Percentiles rank a stretch among this genome's conserved stretches.
Evolutionary conservation across 2,888 invertebrate species (phyloP).

Genomic region (Idaea aversata): DNA sequence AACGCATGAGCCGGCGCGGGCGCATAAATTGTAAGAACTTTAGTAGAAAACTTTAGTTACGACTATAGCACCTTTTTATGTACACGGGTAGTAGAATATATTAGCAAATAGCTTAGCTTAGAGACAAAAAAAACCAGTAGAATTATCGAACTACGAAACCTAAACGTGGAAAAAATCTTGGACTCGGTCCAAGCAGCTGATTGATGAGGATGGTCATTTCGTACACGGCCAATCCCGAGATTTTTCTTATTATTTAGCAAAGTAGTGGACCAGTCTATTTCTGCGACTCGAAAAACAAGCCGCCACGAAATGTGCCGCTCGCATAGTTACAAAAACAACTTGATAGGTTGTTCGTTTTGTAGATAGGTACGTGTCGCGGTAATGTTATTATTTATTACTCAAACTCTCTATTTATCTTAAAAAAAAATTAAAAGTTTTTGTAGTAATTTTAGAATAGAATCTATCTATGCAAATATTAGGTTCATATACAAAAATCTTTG

Average conservation of each 20-base stretch:
- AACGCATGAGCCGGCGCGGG: too few species aligned
- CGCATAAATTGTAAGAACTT: too few species aligned
- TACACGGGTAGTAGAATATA: slow-evolving; percentile 18
- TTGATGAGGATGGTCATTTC: slow-evolving; percentile 81
- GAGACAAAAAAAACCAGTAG: slow-evolving; percentile 56
- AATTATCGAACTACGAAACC: slow-evolving; percentile 75
- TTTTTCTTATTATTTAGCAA: slow-evolving; percentile 80
- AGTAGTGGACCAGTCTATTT: slow-evolving; percentile 77
- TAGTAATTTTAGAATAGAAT: not conserved
- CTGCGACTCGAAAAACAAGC: slow-evolving; percentile 75
- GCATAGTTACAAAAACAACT: slow-evolving; percentile 47
- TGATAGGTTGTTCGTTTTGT: slow-evolving; percentile 24
- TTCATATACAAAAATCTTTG: not conserved
- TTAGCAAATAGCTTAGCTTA: slow-evolving; percentile 29
- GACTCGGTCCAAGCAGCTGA: slow-evolving; percentile 77
- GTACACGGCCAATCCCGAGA: slow-evolving; percentile 79
- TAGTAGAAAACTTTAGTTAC: slow-evolving; percentile 13
- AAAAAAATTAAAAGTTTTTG: not conserved
- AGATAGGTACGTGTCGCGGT: slow-evolving; percentile 6
- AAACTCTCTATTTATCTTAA: slow-evolving; percentile 4
- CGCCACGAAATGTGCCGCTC: slow-evolving; percentile 64
- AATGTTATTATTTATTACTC: slow-evolving; percentile 20
- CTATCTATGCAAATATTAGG: too few species aligned
- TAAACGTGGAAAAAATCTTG: slow-evolving; percentile 80
- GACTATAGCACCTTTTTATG: slow-evolving; percentile 6